Evolutionary conservation across 2,113 vertebrate genomes (phyloP), one percentile per base, ranked within the genome.

Genomic region (Actinemys pallida): DNA sequence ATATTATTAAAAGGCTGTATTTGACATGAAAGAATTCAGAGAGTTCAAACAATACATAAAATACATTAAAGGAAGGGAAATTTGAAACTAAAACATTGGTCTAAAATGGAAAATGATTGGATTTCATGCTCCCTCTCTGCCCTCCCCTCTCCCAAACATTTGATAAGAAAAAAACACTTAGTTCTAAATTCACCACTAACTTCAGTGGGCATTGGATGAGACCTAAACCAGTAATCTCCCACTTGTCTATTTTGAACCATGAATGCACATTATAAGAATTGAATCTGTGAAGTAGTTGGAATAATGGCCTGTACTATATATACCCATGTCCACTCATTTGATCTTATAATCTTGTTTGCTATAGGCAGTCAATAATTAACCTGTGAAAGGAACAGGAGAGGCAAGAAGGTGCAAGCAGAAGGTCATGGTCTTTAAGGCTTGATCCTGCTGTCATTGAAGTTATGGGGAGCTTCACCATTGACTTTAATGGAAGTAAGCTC

Each of bases 1-100:
- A 90, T 59, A n/a, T 83, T 92, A 90, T 29, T 88, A 29, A 90
- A 92, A 83, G 54, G 47, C 90, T 65, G 83, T 83, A 87, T 90
- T 88, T 91, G 92, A 88, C 87, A 27, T 56, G 72, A 91, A 81
- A 93, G 95, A 93, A 93, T 42, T 20, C 88, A 79, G 86, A 85
- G 91, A 90, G 59, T 75, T 16, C 82, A 82, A 72, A 88, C 93
- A 94, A 95, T 65, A 95, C 96, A 83, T 85, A 91, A 81, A 89
- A 92, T 83, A 56, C 69, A 80, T 56, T 0, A 82, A 84, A 89
- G 88, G 87, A 69, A 50, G 42, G 25, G 42, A 78, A 47, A 45
- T 78, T 13, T 27, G 42, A 47, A 69, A 84, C 31, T 86, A n/a
- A 82, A 96, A 47, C 8, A 2, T 13, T 88, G 59, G 69, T 9